Base-by-base conservation (phyloP, 1,140 invertebrate species). In the Drosophila sproati region DNA sequence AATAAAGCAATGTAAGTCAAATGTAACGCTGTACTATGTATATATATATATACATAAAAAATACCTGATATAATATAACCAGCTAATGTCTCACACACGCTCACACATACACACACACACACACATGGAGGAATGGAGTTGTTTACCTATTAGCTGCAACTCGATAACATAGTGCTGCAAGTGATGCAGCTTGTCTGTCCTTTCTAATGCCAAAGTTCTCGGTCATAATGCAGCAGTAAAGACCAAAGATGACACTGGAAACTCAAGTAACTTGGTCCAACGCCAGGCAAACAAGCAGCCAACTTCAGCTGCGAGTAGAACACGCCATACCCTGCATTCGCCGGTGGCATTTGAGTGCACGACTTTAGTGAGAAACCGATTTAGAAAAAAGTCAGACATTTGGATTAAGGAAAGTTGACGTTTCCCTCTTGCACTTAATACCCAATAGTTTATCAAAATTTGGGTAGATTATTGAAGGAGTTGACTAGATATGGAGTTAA, bases 161-260 rank as follows among this genome's bases (percentile, higher is more conserved):
- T 59, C n/a, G 28, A 56, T 20, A 29, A 39, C 12, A 35, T 35
- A 45, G 47, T 35, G 31, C n/a, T 10, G 35, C n/a, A 29, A 31
- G 20, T 55, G 8, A 12, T 45, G 63, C 57, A 81, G 73, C 60
- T 60, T 20, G 20, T 20, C 20, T 20, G 20, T 20, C 20, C 20
- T 20, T 20, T 20, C 54, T 63, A 68, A 64, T 66, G 68, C 52
- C 54, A 52, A 51, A 43, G 32, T 35, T n/a, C 1, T 67, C 32
- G 10, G 43, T 59, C 50, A 67, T 39, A 76, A 31, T 70, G 78
- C 63, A 73, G 77, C 73, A 70, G 60, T 67, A 54, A 63, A 32
- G 29, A 29, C 28, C 59, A n/a, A 10, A 41, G 45, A 6, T n/a
- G 10, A n/a, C 39, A 43, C 57, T 51, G 51, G 5, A 56, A 34